A percentile compares a stretch with the other conserved stretches of the same genome.
These are phyloP conservation scores for Phyto melanocephala DNA, from an alignment of 2,888 invertebrate species.

Conservation along the genomic window DNA sequence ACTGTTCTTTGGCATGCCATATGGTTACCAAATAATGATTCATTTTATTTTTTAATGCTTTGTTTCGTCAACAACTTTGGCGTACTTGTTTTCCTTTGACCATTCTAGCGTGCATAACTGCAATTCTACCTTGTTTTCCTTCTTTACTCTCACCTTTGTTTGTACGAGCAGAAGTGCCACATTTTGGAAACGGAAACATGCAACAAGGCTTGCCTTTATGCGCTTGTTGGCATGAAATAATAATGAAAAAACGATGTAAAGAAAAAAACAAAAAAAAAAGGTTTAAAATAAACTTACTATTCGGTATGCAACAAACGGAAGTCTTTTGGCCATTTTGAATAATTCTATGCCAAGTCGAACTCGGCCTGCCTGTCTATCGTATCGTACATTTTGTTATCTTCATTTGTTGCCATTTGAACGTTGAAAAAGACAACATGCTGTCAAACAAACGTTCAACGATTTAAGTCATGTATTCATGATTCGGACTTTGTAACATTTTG, in stretches of 20 bases:
- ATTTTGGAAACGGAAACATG: conserved; percentile 43
- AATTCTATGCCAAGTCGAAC: conserved; percentile 44
- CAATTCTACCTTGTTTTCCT: neutral
- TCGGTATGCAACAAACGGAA: conserved; percentile 56
- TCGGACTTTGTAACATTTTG: neutral
- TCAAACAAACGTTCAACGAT: neutral
- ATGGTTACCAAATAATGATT: neutral
- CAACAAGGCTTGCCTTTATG: conserved; percentile 24
- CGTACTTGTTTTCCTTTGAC: conserved; percentile 16
- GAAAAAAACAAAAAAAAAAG: neutral
- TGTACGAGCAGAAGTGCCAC: neutral
- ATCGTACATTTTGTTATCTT: neutral
- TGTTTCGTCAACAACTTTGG: conserved; percentile 1
- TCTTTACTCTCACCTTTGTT: neutral
- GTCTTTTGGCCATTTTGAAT: conserved; percentile 64
- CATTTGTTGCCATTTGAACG: neutral
- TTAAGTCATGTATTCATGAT: neutral
- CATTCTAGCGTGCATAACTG: conserved; percentile 7
- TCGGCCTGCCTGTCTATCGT: neutral
- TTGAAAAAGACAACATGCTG: neutral
- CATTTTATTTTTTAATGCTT: neutral
- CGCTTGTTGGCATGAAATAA: neutral
- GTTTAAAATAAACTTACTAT: conserved; percentile 20
- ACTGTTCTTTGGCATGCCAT: neutral
- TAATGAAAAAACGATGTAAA: too few species aligned